Evolutionary conservation across 1,140 invertebrate species (phyloP).

Genomic region (Elysia chlorotica): DNA sequence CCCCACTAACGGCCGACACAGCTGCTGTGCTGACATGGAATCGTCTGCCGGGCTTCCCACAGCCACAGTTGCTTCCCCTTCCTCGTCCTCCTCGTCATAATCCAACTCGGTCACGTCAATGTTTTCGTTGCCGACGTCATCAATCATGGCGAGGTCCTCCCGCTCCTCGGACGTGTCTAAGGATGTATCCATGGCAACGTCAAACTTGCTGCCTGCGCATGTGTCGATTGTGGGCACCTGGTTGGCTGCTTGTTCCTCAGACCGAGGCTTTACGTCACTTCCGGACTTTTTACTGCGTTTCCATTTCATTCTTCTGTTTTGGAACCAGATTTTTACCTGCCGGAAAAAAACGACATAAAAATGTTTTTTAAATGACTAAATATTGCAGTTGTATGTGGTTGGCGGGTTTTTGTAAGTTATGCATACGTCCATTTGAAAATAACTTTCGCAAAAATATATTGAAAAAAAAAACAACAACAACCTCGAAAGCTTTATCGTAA

Average conservation of each 20-base stretch:
- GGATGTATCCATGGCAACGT: constrained; percentile 1
- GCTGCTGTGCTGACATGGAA: no score
- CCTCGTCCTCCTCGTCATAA: constrained; percentile 34
- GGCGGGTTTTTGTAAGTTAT: no score
- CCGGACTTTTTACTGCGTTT: constrained; percentile 69
- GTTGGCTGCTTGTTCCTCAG: constrained; percentile 25
- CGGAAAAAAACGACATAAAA: constrained; percentile 25
- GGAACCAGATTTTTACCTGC: constrained; percentile 71
- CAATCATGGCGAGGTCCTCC: constrained; percentile 31
- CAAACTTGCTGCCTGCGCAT: constrained; percentile 9
- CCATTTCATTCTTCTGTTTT: constrained; percentile 97
- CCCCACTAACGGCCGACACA: neutral
- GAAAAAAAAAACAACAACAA: no score
- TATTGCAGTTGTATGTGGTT: neutral
- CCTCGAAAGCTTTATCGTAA: no score
- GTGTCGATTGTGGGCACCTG: constrained; percentile 16
- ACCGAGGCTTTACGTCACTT: constrained; percentile 34
- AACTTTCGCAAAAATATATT: no score
- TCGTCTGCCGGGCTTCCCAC: neutral
- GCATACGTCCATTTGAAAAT: no score
- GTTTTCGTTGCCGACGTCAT: constrained; percentile 46
- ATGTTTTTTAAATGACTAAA: no score
- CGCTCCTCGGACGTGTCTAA: constrained; percentile 22
- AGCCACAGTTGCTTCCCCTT: no score
- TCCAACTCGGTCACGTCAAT: constrained; percentile 40